These are phyloP conservation scores for Aricia agestis DNA, from an alignment of 1,140 invertebrate genomes.

Conservation along the genomic window DNA sequence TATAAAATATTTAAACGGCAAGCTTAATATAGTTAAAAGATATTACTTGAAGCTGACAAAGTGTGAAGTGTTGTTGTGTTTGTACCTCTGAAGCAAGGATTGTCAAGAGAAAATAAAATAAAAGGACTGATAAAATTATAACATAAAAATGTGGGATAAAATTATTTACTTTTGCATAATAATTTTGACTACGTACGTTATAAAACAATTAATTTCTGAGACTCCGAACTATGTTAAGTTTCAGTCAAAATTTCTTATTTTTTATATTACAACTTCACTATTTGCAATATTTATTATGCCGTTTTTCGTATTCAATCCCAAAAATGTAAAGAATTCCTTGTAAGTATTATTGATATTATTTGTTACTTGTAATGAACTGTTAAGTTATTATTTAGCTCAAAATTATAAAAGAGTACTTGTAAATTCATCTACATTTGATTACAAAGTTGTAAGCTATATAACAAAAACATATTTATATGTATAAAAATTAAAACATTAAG, in stretches of 20 bases:
- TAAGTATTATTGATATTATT: slow-evolving; percentile 48
- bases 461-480: too few species aligned
- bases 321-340: slow-evolving; percentile 72
- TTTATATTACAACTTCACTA: slow-evolving; percentile 66
- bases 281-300: slow-evolving; percentile 63
- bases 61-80: not conserved
- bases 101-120: not conserved
- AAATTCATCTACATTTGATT: too few species aligned
- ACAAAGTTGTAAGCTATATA: too few species aligned
- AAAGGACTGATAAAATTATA: not conserved
- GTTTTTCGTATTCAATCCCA: slow-evolving; percentile 72
- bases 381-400: too few species aligned
- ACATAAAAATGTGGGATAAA: slow-evolving; percentile 59
- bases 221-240: slow-evolving; percentile 72
- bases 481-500: too few species aligned
- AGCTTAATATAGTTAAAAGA: not conserved
- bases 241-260: slow-evolving; percentile 73
- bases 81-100: not conserved
- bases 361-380: not conserved
- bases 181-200: slow-evolving; percentile 57
- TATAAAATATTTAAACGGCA: not conserved
- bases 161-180: slow-evolving; percentile 61
- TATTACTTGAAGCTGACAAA: not conserved
- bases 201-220: slow-evolving; percentile 71
- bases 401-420: too few species aligned